phyloP scores from a whole-genome alignment of 1,140 invertebrate genomes.

The Brachionus sp. region DNA sequence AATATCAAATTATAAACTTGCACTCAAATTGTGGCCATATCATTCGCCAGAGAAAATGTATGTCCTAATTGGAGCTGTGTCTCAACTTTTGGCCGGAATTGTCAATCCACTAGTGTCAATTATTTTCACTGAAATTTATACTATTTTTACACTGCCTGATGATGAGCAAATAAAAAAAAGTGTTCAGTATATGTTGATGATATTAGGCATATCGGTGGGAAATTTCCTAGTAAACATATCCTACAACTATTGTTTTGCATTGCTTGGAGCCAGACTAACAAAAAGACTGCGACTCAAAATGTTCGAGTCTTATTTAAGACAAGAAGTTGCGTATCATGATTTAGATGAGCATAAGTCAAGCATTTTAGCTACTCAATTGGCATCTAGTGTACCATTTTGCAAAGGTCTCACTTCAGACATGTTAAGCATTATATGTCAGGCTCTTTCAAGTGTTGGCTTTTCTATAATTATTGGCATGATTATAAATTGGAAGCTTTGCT shows the following conservation, averaged over 20 bases:
- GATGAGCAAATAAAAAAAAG: background rate
- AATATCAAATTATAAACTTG: background rate
- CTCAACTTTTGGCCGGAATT: background rate
- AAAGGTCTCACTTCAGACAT: conserved; percentile 61
- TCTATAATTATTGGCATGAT: conserved; percentile 69
- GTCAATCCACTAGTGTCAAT: conserved; percentile 17
- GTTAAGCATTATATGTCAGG: conserved; percentile 59
- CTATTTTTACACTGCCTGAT: background rate
- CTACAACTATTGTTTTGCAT: conserved; percentile 35
- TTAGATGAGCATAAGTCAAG: conserved; percentile 61
- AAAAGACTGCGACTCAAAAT: conserved; percentile 70
- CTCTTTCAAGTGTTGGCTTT: conserved; percentile 64
- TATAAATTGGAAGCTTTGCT: conserved; percentile 75
- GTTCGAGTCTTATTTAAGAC: conserved; percentile 67
- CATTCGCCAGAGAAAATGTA: conserved; percentile 8
- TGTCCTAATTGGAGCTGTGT: conserved; percentile 7
- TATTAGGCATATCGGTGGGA: background rate
- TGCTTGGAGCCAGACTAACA: conserved; percentile 64
- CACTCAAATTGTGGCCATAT: conserved; percentile 16
- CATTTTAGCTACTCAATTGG: conserved; percentile 61
- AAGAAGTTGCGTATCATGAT: conserved; percentile 64
- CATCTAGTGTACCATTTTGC: conserved; percentile 63
- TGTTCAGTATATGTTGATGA: conserved; percentile 8
- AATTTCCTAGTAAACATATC: conserved; percentile 16
- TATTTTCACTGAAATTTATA: conserved; percentile 41